Percentiles rank a stretch among this genome's conserved stretches.
Evolutionary conservation across 1,140 invertebrate genomes (phyloP).

Genomic region (Apis laboriosa): DNA sequence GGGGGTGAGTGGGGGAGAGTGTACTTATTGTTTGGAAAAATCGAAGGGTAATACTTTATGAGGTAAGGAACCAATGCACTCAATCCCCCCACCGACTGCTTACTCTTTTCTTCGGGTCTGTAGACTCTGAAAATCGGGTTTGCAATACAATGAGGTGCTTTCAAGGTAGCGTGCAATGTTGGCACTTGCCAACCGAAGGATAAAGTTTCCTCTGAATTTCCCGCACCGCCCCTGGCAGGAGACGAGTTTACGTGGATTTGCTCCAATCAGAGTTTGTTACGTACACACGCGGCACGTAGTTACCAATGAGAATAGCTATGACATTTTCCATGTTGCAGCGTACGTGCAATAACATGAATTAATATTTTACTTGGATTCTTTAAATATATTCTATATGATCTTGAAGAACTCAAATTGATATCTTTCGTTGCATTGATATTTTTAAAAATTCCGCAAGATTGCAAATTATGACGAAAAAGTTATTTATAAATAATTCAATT

Average conservation of each 20-base stretch:
- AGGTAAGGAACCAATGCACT: constrained; percentile 6
- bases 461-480: no score
- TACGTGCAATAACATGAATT: not conserved
- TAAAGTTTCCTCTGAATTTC: constrained; percentile 54
- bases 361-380: no score
- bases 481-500: no score
- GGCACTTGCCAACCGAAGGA: constrained; percentile 38
- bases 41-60: constrained; percentile 32
- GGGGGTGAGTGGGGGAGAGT: not conserved
- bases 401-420: no score
- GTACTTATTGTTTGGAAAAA: constrained; percentile 19
- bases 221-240: constrained; percentile 25
- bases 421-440: no score
- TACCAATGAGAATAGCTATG: constrained; percentile 41
- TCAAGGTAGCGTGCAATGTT: constrained; percentile 43
- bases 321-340: constrained; percentile 5
- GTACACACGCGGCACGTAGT: constrained; percentile 34
- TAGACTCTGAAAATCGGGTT: constrained; percentile 48
- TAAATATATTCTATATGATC: no score
- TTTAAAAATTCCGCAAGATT: no score
- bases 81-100: not conserved
- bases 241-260: constrained; percentile 53
- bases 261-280: constrained; percentile 52
- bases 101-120: constrained; percentile 24
- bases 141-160: constrained; percentile 40